Conservation (phyloP, 2,797 vertebrate species). For the Chelon labrosus region DNA sequence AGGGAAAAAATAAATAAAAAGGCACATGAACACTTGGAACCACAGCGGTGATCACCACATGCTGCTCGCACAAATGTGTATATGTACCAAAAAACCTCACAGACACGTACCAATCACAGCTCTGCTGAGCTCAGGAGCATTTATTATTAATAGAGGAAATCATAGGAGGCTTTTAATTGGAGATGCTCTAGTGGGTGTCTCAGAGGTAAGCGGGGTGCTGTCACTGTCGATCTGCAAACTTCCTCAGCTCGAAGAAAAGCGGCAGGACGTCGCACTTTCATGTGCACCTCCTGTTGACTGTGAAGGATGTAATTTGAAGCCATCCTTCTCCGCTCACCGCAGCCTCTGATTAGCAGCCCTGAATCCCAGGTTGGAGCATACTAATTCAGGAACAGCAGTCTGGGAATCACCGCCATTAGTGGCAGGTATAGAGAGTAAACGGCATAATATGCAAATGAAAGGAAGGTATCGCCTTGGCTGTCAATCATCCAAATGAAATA, state of each 20-base stretch:
- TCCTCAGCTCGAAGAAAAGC: constrained; percentile 76
- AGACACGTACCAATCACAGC: constrained; percentile 67
- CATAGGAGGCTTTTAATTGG: constrained; percentile 85
- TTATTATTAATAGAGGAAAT: constrained; percentile 86
- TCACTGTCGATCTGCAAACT: constrained; percentile 82
- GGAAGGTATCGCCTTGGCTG: constrained; percentile 73
- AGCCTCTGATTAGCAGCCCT: constrained; percentile 81
- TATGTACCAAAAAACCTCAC: constrained; percentile 53
- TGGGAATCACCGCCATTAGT: constrained; percentile 82
- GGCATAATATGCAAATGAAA: constrained; percentile 79
- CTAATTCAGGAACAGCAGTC: constrained; percentile 82
- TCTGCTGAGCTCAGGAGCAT: constrained; percentile 66
- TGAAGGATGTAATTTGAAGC: constrained; percentile 86
- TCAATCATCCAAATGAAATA: constrained; percentile 81
- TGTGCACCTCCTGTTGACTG: constrained; percentile 84
- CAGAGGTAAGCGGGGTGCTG: constrained; percentile 81
- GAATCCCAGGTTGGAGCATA: constrained; percentile 79
- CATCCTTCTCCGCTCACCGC: constrained; percentile 74
- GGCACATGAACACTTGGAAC: constrained; percentile 15
- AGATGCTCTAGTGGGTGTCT: constrained; percentile 78
- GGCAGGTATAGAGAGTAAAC: constrained; percentile 68
- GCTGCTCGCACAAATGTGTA: constrained; percentile 36
- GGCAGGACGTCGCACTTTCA: constrained; percentile 81
- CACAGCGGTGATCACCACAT: constrained; percentile 27
- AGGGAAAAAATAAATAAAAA: not conserved